phyloP scores from a whole-genome alignment of 2,888 invertebrate genomes.

The Sarcophaga subvicina region DNA sequence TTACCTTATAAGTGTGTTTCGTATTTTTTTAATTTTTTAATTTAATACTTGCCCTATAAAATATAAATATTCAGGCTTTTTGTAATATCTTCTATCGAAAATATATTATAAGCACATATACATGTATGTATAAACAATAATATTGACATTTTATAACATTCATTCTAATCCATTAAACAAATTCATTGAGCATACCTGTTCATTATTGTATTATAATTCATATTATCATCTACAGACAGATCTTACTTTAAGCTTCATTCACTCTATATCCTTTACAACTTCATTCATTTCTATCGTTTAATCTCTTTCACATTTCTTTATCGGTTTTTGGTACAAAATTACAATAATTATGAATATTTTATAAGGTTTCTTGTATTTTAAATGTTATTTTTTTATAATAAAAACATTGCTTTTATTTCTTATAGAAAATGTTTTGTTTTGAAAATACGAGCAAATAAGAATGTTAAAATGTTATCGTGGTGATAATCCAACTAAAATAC shows the following conservation, averaged over 20 bases:
- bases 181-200: no score
- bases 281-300: neutral
- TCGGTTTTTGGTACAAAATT: constrained; percentile 43
- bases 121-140: no score
- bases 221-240: neutral
- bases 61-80: neutral
- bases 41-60: constrained; percentile 48
- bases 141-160: no score
- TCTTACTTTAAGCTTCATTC: no score
- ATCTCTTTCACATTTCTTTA: neutral
- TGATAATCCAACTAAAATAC: no score
- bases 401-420: neutral
- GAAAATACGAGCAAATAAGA: no score
- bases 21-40: neutral
- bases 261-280: neutral
- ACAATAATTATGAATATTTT: constrained; percentile 21
- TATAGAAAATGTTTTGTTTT: neutral
- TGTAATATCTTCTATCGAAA: no score
- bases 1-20: neutral
- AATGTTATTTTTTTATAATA: constrained; percentile 13
- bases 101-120: no score
- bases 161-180: no score
- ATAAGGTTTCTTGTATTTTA: constrained; percentile 22
- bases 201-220: neutral
- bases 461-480: no score